A percentile compares a stretch with the other conserved stretches of the same genome.
Evolutionary conservation across 1,140 invertebrate species (phyloP).

Genomic region (Gerris buenoi): DNA sequence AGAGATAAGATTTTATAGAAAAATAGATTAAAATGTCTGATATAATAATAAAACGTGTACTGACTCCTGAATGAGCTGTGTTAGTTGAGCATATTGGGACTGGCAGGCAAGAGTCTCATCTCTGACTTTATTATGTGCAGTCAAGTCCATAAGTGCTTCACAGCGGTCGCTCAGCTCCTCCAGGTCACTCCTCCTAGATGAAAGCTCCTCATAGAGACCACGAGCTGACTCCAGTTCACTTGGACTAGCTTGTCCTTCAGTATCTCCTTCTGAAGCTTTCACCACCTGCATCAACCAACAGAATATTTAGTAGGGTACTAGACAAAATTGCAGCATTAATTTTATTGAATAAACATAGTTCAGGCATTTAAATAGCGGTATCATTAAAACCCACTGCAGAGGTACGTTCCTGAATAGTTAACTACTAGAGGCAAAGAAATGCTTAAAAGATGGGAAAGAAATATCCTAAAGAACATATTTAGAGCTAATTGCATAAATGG

Average conservation of each 20-base stretch:
- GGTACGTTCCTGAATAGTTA: too few species aligned
- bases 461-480: too few species aligned
- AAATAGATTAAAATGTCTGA: neutral
- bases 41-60: neutral
- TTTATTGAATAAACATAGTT: too few species aligned
- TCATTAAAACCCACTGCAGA: too few species aligned
- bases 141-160: constrained; percentile 70
- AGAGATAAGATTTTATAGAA: too few species aligned
- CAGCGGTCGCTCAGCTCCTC: constrained; percentile 76
- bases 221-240: constrained; percentile 60
- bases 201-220: constrained; percentile 56
- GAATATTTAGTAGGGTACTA: too few species aligned
- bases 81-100: constrained; percentile 55
- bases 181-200: constrained; percentile 54
- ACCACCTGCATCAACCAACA: too few species aligned
- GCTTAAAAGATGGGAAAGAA: too few species aligned
- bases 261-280: neutral
- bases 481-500: too few species aligned
- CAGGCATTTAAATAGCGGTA: too few species aligned
- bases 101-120: constrained; percentile 74
- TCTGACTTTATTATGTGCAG: constrained; percentile 61
- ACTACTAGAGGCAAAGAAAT: too few species aligned
- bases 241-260: constrained; percentile 19
- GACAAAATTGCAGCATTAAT: too few species aligned
- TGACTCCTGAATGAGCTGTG: constrained; percentile 53